A percentile compares a stretch with the other conserved stretches of the same genome.
Evolutionary conservation across 2,797 vertebrate genomes (phyloP).

Genomic region (Pteronotus mesoamericanus): DNA sequence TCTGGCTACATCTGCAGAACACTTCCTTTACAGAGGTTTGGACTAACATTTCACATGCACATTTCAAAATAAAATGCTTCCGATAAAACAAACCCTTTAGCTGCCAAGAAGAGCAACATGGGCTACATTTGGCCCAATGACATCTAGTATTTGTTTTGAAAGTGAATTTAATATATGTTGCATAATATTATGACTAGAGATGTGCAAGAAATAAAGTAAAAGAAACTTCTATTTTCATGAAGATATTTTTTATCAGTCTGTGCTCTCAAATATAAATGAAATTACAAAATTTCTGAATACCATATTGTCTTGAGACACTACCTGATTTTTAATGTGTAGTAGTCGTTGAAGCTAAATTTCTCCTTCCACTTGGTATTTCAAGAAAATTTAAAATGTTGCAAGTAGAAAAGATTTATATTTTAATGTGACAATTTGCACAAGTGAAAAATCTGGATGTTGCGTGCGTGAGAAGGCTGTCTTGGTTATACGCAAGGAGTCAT

Average conservation of each 20-base stretch:
- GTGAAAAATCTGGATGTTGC: constrained; percentile 53
- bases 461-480: constrained; percentile 26
- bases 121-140: background rate
- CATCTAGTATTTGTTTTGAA: constrained; percentile 35
- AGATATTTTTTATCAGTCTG: constrained; percentile 34
- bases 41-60: constrained; percentile 40
- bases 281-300: constrained; percentile 21
- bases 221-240: constrained; percentile 58
- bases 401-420: constrained; percentile 58
- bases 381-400: constrained; percentile 47
- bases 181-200: constrained; percentile 25
- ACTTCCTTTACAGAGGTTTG: constrained; percentile 54
- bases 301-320: background rate
- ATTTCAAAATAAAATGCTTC: constrained; percentile 57
- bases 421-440: constrained; percentile 70
- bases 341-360: constrained; percentile 7
- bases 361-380: constrained; percentile 40
- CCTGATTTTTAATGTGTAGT: constrained; percentile 23
- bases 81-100: background rate
- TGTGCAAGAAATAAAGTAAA: constrained; percentile 47
- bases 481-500: background rate
- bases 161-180: background rate
- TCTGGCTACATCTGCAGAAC: constrained; percentile 35
- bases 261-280: constrained; percentile 28
- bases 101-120: constrained; percentile 43